Base-by-base conservation (phyloP, 2,113 vertebrate species). In the Labrus mixtus region DNA sequence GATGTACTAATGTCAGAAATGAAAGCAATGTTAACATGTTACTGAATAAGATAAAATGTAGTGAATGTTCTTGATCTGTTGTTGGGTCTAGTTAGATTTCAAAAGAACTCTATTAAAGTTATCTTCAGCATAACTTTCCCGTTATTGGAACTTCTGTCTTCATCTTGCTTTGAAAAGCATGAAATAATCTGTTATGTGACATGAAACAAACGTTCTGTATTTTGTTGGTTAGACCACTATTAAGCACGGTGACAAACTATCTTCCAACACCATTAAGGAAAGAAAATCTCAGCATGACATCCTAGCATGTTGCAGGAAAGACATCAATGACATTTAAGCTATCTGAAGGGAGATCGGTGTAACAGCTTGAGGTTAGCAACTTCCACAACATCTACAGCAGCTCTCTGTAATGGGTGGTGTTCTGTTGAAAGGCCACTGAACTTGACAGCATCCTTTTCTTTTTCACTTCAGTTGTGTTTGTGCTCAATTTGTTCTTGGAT, bases 211-310 rank as follows among this genome's bases (percentile, higher is more conserved):
- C 4, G 6, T 33, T 25, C 25, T 25, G 25, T 33, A 33, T 33
- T 6, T 29, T 29, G 29, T 74, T 50, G 66, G 65, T 82, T 66
- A 73, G 58, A 68, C 81, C 72, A 84, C 85, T 87, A 87, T 87
- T 58, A 86, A 71, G 54, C 82, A 59, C 33, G 19, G 36, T 86
- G 87, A 78, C 48, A 68, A 57, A 63, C 45, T 79, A 79, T 67
- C 80, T 84, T 83, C 82, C 60, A 55, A 58, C 63, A 75, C 74
- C 36, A 63, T 10, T 68, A 29, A 57, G 69, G 74, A 77, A 76
- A 80, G 46, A 78, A 90, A 82, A 51, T 56, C 67, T 55, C 59
- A 79, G 67, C 53, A 33, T 75, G 71, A 82, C 57, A 53, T 62
- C 59, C 54, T 33, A 8, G 19, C 17, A 19, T 51, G 61, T 16